Evolutionary conservation across 2,888 invertebrate genomes (phyloP), one percentile per base, ranked within the genome.

Genomic region (Leistus spinibarbis): DNA sequence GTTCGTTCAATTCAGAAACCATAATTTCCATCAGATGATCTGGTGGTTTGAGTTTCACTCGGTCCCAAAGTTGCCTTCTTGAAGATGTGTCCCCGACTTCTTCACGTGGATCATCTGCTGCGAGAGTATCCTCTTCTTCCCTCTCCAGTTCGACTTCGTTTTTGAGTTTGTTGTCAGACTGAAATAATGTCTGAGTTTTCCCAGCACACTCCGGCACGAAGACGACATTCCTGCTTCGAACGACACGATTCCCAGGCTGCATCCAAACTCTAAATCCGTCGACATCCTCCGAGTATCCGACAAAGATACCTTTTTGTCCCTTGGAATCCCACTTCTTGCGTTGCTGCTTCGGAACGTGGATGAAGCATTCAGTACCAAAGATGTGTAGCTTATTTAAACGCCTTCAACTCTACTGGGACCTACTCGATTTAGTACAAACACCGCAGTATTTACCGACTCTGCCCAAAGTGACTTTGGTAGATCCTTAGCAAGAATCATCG

Each of bases 241-340:
- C 53, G 23, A 68, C 13, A 13, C 19, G 56, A 3, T 69, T 16
- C 17, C 70, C 72, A 20, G 77, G 77, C 20, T 70, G 57, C 9
- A 71, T 62, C 60, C 71, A 80, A 53, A 81, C 75, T 53, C 79
- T 69, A 73, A 79, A 81, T 0, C 78, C 76, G 57, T 79, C 78
- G 24, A 79, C 77, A 19, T 78, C 78, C 76, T 80, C 79, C 75
- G 79, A 79, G 60, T 84, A 83, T 7, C 83, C 84, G 64, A 82
- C 78, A 56, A 83, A 81, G 13, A 81, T 79, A 27, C 78, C 53
- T 69, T 80, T 78, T 4, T 76, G 73, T 69, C 81, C 76, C 69
- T 83, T 83, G 3, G 79, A 1, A 40, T 66, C 5, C 53, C 5
- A 16, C 16, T 22, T 16, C 16, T 16, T 40, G 16, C 40, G 66